Base-by-base conservation (phyloP, 2,797 vertebrate species). In the Chaetodon trifasciatus region DNA sequence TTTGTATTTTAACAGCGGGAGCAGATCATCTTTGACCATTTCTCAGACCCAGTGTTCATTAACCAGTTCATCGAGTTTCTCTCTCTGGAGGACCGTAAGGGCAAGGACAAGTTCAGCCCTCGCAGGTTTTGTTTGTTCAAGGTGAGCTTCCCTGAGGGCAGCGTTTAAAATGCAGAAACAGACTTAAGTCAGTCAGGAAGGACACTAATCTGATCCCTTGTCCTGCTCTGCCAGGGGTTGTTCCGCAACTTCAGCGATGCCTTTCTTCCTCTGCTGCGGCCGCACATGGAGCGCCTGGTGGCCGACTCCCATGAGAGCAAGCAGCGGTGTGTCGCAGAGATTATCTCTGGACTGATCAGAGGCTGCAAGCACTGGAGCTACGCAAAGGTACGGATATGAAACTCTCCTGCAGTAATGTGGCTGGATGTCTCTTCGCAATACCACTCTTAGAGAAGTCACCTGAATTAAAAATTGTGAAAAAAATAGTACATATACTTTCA, bases 61-160 rank as follows among this genome's bases (percentile, higher is more conserved):
- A 96, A 96, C 84, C 98, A 99, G 94, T 95, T 99, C 86, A 96
- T 99, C 39, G 97, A 97, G 88, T 99, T 98, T 94, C 96, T 99
- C 75, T 98, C 98, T 82, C 96, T 99, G 84, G 98, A 99, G 95
- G 98, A 99, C 88, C 96, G 98, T 79, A 99, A 99, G 90, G 98
- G 98, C 88, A 99, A 98, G 89, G 98, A 99, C 95, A 98, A 99
- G 92, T 99, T 99, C 90, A 99, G 97, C 93, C 97, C 98, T 68
- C 97, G 97, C 76, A 95, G 98, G 84, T 99, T 99, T 95, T 98
- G 98, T 88, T 97, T 99, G 89, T 99, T 99, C 93, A 99, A 99
- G 97, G 98, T 99, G 93, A 95, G 88, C 13, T 16, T 24, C 16
- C 21, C 11, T 5, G 16, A n/a, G 12, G 28, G 16, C 1, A 21